These are phyloP conservation scores for Kobus ellipsiprymnus DNA, from an alignment of 2,113 vertebrate species.

Conservation along the genomic window DNA sequence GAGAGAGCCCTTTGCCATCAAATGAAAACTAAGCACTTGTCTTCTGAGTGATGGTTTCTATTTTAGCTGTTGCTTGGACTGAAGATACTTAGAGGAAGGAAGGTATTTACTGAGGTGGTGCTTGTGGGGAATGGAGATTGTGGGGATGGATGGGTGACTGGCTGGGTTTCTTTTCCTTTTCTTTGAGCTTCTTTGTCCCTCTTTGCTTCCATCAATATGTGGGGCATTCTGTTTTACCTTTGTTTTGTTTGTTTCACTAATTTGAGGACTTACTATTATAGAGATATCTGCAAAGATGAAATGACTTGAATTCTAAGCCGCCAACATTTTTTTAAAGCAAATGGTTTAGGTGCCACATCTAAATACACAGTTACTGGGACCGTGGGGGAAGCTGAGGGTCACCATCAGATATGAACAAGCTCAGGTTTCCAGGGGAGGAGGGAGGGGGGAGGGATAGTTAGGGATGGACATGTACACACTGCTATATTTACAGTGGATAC, in stretches of 20 bases:
- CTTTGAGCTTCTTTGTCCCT: accelerated
- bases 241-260: not conserved
- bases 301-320: not conserved
- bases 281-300: not conserved
- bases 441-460: not conserved
- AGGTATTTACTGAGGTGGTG: not conserved
- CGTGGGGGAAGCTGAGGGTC: not conserved
- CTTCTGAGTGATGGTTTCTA: accelerated
- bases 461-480: not conserved
- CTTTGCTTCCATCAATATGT: no score
- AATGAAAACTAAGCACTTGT: not conserved
- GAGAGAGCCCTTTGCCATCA: not conserved
- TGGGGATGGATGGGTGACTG: not conserved
- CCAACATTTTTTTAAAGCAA: not conserved
- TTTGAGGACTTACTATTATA: not conserved
- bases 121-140: not conserved
- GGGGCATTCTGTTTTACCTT: accelerated
- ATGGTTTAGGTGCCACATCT: not conserved
- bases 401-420: not conserved
- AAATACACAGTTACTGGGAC: not conserved
- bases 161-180: accelerated
- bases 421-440: not conserved
- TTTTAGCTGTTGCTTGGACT: not conserved
- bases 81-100: not conserved
- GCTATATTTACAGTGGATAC: not conserved